These are phyloP conservation scores for Pelosia muscerda DNA, from an alignment of 2,888 invertebrate species.

Conservation along the genomic window DNA sequence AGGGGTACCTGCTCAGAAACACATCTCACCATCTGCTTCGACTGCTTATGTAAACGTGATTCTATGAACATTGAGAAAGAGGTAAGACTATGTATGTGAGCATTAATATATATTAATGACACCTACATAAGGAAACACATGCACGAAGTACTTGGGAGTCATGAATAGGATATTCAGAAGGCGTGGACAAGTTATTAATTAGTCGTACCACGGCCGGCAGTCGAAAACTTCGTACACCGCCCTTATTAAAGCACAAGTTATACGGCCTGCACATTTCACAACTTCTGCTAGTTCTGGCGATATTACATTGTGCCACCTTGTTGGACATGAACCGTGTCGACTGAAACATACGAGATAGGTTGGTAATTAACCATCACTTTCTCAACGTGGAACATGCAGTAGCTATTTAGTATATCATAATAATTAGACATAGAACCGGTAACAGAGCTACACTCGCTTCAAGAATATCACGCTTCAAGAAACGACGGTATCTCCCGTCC, in stretches of 20 bases:
- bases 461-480: no score
- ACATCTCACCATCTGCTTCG: not conserved
- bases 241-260: conserved; percentile 46
- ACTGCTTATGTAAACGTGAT: no score
- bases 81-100: not conserved
- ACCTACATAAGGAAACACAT: not conserved
- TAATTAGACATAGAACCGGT: not conserved
- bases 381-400: not conserved
- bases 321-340: conserved; percentile 30
- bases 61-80: not conserved
- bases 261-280: conserved; percentile 43
- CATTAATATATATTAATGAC: not conserved
- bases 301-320: conserved; percentile 45
- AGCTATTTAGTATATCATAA: not conserved
- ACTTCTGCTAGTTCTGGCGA: conserved; percentile 40
- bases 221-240: conserved; percentile 36
- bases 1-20: not conserved
- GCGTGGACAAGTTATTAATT: conserved; percentile 24
- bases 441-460: not conserved
- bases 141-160: not conserved
- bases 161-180: conserved; percentile 15
- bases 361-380: conserved; percentile 14
- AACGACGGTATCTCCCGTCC: no score
- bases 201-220: conserved; percentile 22
- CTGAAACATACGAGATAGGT: conserved; percentile 8